Percentiles rank a stretch among this genome's conserved stretches.
phyloP scores from a whole-genome alignment of 2,888 invertebrate genomes.

The Chrysina gloriosa region DNA sequence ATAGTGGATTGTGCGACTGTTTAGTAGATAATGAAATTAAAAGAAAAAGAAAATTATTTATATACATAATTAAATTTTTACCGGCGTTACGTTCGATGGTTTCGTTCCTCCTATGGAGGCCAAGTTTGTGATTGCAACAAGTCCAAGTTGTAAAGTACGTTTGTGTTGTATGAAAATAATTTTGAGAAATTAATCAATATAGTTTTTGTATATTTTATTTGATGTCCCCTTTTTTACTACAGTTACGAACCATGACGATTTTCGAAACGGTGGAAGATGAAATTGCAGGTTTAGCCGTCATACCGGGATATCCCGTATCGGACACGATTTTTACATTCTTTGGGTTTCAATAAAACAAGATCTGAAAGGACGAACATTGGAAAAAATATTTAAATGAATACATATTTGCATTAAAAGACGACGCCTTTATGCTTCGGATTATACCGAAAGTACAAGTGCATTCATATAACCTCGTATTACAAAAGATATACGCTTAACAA shows the following conservation, averaged over 20 bases:
- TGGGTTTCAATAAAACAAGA: no score
- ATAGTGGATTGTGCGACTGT: conserved; percentile 65
- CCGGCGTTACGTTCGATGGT: not conserved
- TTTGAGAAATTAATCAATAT: conserved; percentile 17
- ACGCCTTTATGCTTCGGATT: no score
- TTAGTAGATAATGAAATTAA: not conserved
- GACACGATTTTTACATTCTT: no score
- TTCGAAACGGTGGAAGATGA: not conserved
- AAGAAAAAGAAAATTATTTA: not conserved
- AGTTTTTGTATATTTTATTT: conserved; percentile 33
- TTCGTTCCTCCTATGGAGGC: conserved; percentile 6
- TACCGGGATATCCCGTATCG: no score
- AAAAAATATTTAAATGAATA: no score
- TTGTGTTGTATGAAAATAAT: conserved; percentile 17
- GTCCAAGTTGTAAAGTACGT: conserved; percentile 17
- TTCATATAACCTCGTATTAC: no score
- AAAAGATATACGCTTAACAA: no score
- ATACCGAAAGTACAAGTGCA: no score
- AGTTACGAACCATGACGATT: not conserved
- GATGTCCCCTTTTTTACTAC: not conserved
- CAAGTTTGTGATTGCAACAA: not conserved
- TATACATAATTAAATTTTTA: not conserved
- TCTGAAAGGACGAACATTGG: no score
- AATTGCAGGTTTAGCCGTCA: no score
- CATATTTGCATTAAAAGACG: no score